Conservation (phyloP, 2,797 vertebrate species). For the Simalia tracyae region DNA sequence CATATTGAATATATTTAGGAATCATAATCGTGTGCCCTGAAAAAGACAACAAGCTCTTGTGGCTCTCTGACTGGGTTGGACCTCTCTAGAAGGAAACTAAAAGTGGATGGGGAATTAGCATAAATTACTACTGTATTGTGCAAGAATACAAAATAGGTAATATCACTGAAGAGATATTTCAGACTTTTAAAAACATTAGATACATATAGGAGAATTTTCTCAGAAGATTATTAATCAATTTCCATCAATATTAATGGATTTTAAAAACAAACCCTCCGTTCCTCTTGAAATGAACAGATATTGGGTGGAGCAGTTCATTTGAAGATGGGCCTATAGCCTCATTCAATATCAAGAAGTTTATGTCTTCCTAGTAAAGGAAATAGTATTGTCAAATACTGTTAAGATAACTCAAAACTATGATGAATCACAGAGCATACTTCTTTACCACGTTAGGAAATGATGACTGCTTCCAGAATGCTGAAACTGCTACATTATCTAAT, state of each 20-base stretch:
- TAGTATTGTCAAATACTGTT: neutral
- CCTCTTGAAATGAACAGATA: neutral
- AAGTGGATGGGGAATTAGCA: neutral
- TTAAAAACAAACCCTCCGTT: no score
- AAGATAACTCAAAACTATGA: neutral
- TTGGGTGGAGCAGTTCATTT: neutral
- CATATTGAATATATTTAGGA: conserved; percentile 65
- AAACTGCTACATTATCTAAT: conserved; percentile 3
- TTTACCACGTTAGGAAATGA: neutral
- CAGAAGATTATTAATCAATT: no score
- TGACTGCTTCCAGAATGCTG: neutral
- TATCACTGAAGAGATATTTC: neutral
- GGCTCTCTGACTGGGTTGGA: neutral
- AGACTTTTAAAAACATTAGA: neutral
- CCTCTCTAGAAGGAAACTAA: neutral
- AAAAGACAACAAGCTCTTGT: neutral
- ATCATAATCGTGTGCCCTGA: conserved; percentile 51
- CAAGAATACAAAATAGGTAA: neutral
- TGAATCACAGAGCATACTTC: neutral
- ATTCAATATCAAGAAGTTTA: neutral
- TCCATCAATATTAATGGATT: no score
- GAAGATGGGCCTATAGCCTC: neutral
- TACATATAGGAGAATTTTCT: neutral
- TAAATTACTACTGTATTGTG: neutral
- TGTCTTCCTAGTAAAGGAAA: neutral